These are phyloP conservation scores for Actinostola sp. DNA, from an alignment of 92 coral and sea anemone species.

Conservation along the genomic window DNA sequence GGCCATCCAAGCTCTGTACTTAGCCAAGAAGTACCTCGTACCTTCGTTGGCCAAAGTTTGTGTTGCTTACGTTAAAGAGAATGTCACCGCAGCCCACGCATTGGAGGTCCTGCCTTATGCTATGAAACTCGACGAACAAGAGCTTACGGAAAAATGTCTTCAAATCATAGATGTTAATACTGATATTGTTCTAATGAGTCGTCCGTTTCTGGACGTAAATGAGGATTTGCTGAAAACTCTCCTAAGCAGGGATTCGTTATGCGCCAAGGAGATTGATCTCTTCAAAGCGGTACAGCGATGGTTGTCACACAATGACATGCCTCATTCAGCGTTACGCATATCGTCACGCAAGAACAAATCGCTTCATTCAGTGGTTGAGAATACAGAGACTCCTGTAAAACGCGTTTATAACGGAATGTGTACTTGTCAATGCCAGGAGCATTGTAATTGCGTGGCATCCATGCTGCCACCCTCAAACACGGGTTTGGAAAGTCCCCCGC, in stretches of 20 bases:
- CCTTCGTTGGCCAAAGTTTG: conserved; percentile 67
- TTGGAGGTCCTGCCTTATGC: conserved; percentile 70
- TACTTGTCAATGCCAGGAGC: conserved; percentile 21
- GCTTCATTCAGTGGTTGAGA: background rate
- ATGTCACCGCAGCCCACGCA: conserved; percentile 58
- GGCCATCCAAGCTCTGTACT: conserved; percentile 59
- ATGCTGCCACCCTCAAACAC: conserved; percentile 16
- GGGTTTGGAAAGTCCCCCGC: conserved; percentile 1
- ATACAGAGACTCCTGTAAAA: conserved; percentile 10
- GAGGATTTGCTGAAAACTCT: conserved; percentile 43
- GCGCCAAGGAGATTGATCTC: conserved; percentile 65
- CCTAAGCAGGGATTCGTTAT: conserved; percentile 64
- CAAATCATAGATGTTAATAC: conserved; percentile 63
- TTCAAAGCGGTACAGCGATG: conserved; percentile 71
- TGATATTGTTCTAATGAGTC: conserved; percentile 56
- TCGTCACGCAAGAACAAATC: conserved; percentile 33
- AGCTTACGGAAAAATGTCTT: conserved; percentile 67
- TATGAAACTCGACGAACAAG: conserved; percentile 59
- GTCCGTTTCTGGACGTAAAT: conserved; percentile 51
- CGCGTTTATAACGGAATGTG: conserved; percentile 29
- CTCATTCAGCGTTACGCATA: conserved; percentile 10
- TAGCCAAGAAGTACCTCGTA: conserved; percentile 77
- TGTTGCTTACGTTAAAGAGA: conserved; percentile 53
- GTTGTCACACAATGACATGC: conserved; percentile 48
- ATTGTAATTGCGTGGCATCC: conserved; percentile 34